phyloP scores from a whole-genome alignment of 2,888 invertebrate species.

The Bugula neritina region DNA sequence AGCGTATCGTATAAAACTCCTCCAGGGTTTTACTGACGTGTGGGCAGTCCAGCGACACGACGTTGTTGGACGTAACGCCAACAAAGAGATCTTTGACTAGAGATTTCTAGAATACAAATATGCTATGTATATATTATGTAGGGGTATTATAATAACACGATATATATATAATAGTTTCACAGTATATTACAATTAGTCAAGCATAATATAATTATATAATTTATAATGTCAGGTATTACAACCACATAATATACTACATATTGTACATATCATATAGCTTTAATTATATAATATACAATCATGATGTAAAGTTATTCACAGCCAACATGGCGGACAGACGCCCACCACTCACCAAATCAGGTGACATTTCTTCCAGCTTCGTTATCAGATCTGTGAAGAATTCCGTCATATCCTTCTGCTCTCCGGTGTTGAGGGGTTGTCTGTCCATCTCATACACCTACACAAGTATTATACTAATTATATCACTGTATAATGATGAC shows the following conservation, averaged over 20 bases:
- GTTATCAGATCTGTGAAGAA: slow-evolving; percentile 94
- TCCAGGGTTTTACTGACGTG: slow-evolving; percentile 90
- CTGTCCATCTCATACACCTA: slow-evolving; percentile 90
- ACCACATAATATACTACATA: neutral
- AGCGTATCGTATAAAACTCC: slow-evolving; percentile 92
- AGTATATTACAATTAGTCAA: no score
- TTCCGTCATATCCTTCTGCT: slow-evolving; percentile 97
- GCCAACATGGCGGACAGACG: no score
- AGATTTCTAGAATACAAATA: slow-evolving; percentile 59
- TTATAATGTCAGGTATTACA: neutral
- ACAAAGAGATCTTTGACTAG: slow-evolving; percentile 86
- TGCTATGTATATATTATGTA: neutral
- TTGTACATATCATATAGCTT: neutral
- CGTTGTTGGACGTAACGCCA: slow-evolving; percentile 88
- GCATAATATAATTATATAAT: no score
- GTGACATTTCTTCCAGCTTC: slow-evolving; percentile 91
- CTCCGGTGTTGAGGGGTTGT: slow-evolving; percentile 88
- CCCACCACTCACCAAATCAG: slow-evolving; percentile 58
- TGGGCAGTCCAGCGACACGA: slow-evolving; percentile 87
- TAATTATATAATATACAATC: neutral
- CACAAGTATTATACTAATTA: no score
- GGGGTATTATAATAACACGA: neutral
- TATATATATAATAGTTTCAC: neutral
- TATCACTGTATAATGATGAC: no score
- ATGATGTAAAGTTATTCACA: neutral